phyloP scores from a whole-genome alignment of 2,888 invertebrate genomes.

The Schizaphis graminum region DNA sequence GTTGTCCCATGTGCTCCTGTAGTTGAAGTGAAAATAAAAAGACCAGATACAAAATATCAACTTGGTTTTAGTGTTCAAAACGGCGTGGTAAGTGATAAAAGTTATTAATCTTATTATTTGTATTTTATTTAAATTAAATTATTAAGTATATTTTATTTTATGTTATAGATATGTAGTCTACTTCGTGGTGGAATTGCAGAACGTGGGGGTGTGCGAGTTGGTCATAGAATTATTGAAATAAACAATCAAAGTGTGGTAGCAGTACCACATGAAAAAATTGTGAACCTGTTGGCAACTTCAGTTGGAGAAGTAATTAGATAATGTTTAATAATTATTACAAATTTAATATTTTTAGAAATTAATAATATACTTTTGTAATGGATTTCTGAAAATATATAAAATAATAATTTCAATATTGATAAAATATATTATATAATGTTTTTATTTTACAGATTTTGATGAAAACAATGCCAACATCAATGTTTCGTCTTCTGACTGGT shows the following conservation, averaged over 20 bases:
- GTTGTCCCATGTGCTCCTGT: constrained; percentile 99
- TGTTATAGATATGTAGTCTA: constrained; percentile 91
- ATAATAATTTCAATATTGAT: constrained; percentile 33
- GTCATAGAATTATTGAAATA: constrained; percentile 99
- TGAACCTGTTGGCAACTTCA: constrained; percentile 97
- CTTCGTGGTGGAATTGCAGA: constrained; percentile 99
- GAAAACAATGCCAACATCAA: constrained; percentile 99
- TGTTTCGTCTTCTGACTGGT: constrained; percentile 98
- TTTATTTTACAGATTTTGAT: constrained; percentile 88
- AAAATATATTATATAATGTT: not conserved
- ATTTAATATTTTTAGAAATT: not conserved
- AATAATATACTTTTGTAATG: not conserved
- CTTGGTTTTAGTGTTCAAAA: constrained; percentile 99
- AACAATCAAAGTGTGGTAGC: constrained; percentile 99
- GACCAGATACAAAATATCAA: constrained; percentile 99
- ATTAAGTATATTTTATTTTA: constrained; percentile 55
- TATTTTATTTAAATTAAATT: constrained; percentile 29
- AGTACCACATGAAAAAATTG: constrained; percentile 99
- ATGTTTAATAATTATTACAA: not conserved
- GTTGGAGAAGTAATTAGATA: constrained; percentile 90
- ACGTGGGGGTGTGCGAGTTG: constrained; percentile 97
- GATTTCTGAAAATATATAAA: not conserved
- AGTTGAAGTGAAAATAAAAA: constrained; percentile 98
- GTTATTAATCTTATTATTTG: constrained; percentile 31
- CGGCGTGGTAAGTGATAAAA: constrained; percentile 84